A percentile compares a stretch with the other conserved stretches of the same genome.
Evolutionary conservation across 1,140 invertebrate species (phyloP).

Genomic region (Trinorchestia longiramus): DNA sequence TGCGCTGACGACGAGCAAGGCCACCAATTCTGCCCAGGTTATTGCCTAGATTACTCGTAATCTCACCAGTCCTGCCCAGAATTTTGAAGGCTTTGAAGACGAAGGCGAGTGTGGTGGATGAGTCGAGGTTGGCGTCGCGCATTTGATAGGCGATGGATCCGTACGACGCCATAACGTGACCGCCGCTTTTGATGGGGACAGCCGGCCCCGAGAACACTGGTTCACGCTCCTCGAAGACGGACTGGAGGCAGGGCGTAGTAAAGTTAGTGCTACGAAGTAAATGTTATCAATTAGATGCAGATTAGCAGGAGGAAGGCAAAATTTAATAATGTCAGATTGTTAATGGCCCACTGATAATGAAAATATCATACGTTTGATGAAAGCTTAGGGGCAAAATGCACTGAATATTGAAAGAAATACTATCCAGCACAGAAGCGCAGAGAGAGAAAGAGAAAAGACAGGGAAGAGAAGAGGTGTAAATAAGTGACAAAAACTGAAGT

Average conservation of each 20-base stretch:
- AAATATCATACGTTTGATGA: no score
- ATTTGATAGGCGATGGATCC: slow-evolving; percentile 84
- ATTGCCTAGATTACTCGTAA: neutral
- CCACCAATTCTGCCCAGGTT: neutral
- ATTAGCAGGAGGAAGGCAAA: neutral
- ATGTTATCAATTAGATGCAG: no score
- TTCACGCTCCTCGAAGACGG: slow-evolving; percentile 13
- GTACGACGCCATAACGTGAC: slow-evolving; percentile 75
- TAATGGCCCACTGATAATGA: no score
- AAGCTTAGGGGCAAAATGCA: no score
- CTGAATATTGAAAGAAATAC: no score
- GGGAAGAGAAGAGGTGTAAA: no score
- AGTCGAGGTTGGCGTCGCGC: slow-evolving; percentile 85
- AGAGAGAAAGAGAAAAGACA: no score
- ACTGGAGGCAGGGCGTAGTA: neutral
- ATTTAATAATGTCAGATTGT: no score
- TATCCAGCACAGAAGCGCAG: no score
- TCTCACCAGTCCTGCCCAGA: slow-evolving; percentile 80
- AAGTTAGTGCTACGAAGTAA: no score
- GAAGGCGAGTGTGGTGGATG: slow-evolving; percentile 81
- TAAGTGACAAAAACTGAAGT: no score
- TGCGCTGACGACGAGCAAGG: neutral
- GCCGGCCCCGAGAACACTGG: neutral
- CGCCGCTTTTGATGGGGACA: neutral
- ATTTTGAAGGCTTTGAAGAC: slow-evolving; percentile 80